These are phyloP conservation scores for Solenopsis invicta DNA, from an alignment of 1,140 invertebrate species.

Conservation along the genomic window DNA sequence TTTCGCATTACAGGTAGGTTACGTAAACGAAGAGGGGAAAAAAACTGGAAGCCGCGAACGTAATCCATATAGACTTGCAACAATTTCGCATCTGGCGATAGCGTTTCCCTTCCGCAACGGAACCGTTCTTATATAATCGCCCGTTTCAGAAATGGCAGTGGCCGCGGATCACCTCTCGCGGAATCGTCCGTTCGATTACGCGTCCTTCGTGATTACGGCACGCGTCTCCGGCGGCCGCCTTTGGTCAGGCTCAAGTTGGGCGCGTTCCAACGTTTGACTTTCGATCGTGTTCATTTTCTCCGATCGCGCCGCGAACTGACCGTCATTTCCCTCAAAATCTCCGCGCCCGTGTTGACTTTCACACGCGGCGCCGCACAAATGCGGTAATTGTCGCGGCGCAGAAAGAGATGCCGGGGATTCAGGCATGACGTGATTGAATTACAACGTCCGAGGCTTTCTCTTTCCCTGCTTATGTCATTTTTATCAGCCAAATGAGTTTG, in stretches of 20 bases:
- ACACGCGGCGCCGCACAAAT: constrained; percentile 13
- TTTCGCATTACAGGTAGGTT: constrained; percentile 12
- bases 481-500: neutral
- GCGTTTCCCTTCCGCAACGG: constrained; percentile 67
- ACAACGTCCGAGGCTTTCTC: neutral
- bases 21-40: constrained; percentile 24
- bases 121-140: constrained; percentile 63
- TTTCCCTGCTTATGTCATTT: neutral
- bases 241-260: constrained; percentile 54
- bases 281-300: constrained; percentile 67
- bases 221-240: neutral
- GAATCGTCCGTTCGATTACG: constrained; percentile 58
- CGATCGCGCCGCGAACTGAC: constrained; percentile 42
- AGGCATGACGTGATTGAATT: neutral
- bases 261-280: constrained; percentile 71
- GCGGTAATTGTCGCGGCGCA: constrained; percentile 14
- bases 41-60: neutral
- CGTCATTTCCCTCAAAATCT: constrained; percentile 72
- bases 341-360: constrained; percentile 60
- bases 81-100: constrained; percentile 4
- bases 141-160: neutral
- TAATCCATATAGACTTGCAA: constrained; percentile 39
- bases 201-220: constrained; percentile 56
- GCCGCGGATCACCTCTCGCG: neutral
- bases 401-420: neutral